phyloP scores from a whole-genome alignment of 2,113 vertebrate genomes.

The Hoplias malabaricus region DNA sequence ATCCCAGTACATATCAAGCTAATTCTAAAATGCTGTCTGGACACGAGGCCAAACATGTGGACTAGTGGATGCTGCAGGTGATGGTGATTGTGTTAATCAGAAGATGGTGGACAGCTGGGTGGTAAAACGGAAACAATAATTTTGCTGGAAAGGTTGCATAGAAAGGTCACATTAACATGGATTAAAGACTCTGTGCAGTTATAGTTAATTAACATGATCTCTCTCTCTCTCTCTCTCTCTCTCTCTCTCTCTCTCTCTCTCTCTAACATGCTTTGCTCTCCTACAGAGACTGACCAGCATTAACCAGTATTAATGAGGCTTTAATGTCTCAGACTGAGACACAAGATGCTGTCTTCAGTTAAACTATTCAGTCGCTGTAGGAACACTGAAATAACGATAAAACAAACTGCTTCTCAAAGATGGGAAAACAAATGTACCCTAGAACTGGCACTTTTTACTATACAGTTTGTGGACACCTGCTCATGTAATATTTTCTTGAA shows the following conservation, averaged over 20 bases:
- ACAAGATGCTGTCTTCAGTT: conserved; percentile 17
- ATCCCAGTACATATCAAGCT: background rate
- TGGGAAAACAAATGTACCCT: no score
- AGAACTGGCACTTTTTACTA: no score
- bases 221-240: no score
- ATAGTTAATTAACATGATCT: conserved; percentile 70
- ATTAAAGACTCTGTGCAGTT: conserved; percentile 61
- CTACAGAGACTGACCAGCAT: conserved; percentile 47
- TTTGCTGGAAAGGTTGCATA: conserved; percentile 58
- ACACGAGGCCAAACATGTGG: background rate
- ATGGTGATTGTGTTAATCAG: conserved; percentile 55
- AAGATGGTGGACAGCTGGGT: conserved; percentile 53
- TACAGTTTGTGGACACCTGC: no score
- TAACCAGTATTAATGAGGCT: conserved; percentile 44
- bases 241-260: no score
- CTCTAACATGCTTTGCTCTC: conserved; percentile 52
- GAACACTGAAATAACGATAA: no score
- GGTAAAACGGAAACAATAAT: conserved; percentile 57
- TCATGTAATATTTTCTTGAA: no score
- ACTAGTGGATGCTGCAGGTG: background rate
- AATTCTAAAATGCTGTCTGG: background rate
- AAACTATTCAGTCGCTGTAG: conserved; percentile 18
- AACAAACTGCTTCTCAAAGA: no score
- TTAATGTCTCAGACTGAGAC: conserved; percentile 45
- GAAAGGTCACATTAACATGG: conserved; percentile 75